Evolutionary conservation across 2,113 vertebrate species (phyloP).

Genomic region (Thamnophis sirtalis): DNA sequence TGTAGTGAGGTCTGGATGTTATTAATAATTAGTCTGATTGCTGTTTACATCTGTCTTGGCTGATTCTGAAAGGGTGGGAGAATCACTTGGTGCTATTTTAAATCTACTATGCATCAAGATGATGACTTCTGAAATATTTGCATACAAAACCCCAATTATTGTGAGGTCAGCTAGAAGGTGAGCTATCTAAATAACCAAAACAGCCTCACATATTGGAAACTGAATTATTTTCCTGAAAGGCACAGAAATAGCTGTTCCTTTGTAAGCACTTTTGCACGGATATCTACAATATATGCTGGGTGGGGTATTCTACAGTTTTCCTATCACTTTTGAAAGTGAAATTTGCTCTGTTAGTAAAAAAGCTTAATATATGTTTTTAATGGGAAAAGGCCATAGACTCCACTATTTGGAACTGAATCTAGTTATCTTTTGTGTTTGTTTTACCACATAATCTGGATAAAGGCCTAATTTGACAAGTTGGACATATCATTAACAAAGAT

Average conservation of each 20-base stretch:
- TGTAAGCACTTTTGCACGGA: neutral
- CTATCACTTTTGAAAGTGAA: neutral
- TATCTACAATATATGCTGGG: neutral
- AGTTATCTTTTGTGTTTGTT: neutral
- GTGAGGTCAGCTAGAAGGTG: neutral
- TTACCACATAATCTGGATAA: neutral
- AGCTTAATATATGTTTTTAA: neutral
- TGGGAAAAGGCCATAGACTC: neutral
- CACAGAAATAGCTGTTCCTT: neutral
- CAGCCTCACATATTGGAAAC: neutral
- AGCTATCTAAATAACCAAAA: neutral
- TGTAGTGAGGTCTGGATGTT: neutral
- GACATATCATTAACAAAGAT: neutral
- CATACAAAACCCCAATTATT: neutral
- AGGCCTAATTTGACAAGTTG: no score
- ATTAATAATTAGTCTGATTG: neutral
- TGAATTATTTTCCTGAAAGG: neutral
- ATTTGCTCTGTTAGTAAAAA: neutral
- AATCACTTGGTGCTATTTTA: neutral
- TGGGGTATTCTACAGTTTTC: neutral
- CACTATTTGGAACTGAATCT: neutral
- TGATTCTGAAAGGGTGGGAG: neutral
- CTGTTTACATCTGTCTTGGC: neutral
- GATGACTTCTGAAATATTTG: neutral
- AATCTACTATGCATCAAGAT: neutral